Percentiles rank a stretch among this genome's conserved stretches.
Conservation (phyloP, 2,797 vertebrate species). For the Periophthalmus magnuspinnatus region DNA sequence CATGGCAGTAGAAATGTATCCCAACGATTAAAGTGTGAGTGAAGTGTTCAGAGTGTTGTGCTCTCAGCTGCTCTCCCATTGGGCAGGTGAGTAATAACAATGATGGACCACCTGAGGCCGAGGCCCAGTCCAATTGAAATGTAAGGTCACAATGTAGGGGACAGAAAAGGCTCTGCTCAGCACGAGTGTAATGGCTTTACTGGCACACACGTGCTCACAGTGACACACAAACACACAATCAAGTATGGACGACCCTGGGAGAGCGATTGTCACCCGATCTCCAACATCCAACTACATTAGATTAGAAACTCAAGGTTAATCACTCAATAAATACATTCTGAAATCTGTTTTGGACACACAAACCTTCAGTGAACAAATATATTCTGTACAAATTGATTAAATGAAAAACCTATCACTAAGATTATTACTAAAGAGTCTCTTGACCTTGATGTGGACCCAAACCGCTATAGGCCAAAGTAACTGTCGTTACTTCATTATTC, state of each 20-base stretch:
- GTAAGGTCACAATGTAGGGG: constrained; percentile 33
- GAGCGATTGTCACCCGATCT: constrained; percentile 54
- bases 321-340: constrained; percentile 83
- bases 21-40: constrained; percentile 59
- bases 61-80: constrained; percentile 38
- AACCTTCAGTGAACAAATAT: constrained; percentile 61
- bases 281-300: constrained; percentile 41
- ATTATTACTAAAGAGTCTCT: constrained; percentile 60
- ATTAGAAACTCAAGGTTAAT: constrained; percentile 61
- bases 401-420: constrained; percentile 51
- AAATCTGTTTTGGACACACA: constrained; percentile 68
- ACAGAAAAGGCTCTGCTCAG: constrained; percentile 46
- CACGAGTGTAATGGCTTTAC: constrained; percentile 49
- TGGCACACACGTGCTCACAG: constrained; percentile 24
- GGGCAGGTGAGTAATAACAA: constrained; percentile 38
- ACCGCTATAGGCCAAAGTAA: constrained; percentile 31
- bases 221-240: constrained; percentile 4
- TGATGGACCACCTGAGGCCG: constrained; percentile 16
- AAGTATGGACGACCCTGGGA: constrained; percentile 27
- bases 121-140: constrained; percentile 25
- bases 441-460: constrained; percentile 49
- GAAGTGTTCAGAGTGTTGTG: constrained; percentile 63
- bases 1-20: constrained; percentile 62
- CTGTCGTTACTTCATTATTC: not conserved
- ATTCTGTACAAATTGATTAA: constrained; percentile 61